Conservation (phyloP, 2,113 vertebrate genomes). For the Sminthopsis crassicaudata region DNA sequence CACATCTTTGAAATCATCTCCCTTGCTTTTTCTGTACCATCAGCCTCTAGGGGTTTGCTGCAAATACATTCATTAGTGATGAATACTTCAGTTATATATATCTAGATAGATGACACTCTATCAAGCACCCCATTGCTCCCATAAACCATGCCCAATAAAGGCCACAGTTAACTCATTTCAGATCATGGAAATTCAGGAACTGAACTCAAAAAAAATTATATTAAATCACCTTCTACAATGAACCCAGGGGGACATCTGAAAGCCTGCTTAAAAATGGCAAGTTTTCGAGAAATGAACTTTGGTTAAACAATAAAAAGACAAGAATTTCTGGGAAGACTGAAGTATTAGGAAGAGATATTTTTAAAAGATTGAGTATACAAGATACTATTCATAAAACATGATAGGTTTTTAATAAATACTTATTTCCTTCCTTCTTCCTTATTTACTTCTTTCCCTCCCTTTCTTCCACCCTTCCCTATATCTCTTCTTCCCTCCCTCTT, state of each 20-base stretch:
- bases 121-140: not conserved
- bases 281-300: too few relatives aligned
- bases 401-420: too few relatives aligned
- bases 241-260: not conserved
- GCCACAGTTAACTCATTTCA: not conserved
- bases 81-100: not conserved
- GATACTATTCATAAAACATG: too few relatives aligned
- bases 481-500: too few relatives aligned
- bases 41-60: not conserved
- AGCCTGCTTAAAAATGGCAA: too few relatives aligned
- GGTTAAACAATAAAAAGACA: too few relatives aligned
- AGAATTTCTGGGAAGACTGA: too few relatives aligned
- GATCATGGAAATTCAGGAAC: not conserved
- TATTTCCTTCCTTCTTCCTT: too few relatives aligned
- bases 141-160: not conserved
- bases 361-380: too few relatives aligned
- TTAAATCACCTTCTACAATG: not conserved
- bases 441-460: too few relatives aligned
- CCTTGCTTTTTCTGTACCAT: not conserved
- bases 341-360: too few relatives aligned
- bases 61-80: not conserved
- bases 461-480: too few relatives aligned
- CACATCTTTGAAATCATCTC: not conserved
- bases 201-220: not conserved
- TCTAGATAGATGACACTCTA: not conserved